These are phyloP conservation scores for Catharus fuscescens DNA, from an alignment of 2,113 vertebrate species.

Conservation along the genomic window DNA sequence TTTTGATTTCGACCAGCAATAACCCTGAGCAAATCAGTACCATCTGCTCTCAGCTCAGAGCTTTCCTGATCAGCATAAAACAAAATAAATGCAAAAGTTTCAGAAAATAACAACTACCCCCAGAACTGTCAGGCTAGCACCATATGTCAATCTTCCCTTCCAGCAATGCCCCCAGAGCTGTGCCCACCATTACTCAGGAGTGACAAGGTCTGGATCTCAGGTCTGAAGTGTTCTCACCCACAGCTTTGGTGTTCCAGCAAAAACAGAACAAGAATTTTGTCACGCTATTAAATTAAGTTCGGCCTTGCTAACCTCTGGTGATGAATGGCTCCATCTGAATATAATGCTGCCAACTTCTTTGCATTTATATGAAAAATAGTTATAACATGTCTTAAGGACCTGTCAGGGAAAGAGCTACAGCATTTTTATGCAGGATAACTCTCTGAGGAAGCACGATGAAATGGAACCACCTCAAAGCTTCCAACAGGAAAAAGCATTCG, in stretches of 20 bases:
- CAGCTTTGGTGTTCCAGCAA: not conserved
- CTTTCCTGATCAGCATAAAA: conserved; percentile 6
- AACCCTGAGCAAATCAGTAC: conserved; percentile 39
- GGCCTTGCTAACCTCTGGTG: conserved; percentile 16
- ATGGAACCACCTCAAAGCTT: conserved; percentile 2
- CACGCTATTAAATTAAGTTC: conserved; percentile 4
- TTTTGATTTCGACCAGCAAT: not conserved
- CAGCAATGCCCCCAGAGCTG: not conserved
- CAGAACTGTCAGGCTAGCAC: not conserved
- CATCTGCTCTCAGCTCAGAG: conserved; percentile 36
- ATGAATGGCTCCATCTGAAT: not conserved
- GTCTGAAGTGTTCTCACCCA: not conserved
- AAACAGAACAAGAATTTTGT: not conserved
- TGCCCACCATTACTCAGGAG: not conserved
- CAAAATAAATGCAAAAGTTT: conserved; percentile 7
- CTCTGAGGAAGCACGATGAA: not conserved
- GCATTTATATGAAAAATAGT: conserved; percentile 20
- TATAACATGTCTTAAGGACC: conserved; percentile 15
- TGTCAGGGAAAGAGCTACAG: conserved; percentile 1
- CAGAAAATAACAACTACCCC: not conserved
- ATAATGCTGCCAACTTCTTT: conserved; percentile 30
- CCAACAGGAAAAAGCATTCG: not conserved
- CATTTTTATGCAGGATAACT: conserved; percentile 4
- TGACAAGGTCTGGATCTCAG: not conserved
- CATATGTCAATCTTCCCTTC: not conserved